These are phyloP conservation scores for Litocranius walleri DNA, from an alignment of 2,113 vertebrate species.

Conservation along the genomic window DNA sequence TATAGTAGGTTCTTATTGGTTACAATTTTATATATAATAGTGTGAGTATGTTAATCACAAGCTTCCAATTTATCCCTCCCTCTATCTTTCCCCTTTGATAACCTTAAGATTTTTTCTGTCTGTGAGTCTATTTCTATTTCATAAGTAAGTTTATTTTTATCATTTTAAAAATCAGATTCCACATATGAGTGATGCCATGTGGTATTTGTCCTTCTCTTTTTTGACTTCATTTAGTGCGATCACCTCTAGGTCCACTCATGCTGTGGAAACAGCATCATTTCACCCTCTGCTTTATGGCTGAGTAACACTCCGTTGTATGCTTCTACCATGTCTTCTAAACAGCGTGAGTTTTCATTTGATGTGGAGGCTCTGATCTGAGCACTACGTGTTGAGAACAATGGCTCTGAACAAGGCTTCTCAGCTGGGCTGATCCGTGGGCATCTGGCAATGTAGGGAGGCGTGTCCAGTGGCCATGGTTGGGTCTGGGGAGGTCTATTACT, in stretches of 20 bases:
- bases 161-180: background rate
- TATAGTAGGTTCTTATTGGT: background rate
- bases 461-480: background rate
- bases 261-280: background rate
- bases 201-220: background rate
- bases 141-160: background rate
- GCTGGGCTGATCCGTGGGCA: fast-evolving
- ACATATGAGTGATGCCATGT: background rate
- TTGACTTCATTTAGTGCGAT: background rate
- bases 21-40: background rate
- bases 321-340: background rate
- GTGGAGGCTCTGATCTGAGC: background rate
- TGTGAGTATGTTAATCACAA: background rate
- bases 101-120: background rate
- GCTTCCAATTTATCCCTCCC: background rate
- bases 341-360: background rate
- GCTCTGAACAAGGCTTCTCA: background rate
- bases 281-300: background rate
- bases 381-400: background rate
- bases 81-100: background rate
- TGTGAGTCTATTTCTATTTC: background rate
- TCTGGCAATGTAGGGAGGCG: background rate
- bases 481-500: background rate
- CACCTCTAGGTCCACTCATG: background rate
- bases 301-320: background rate